Base-by-base conservation (phyloP, 2,888 invertebrate species). In the Orchestes rusci region DNA sequence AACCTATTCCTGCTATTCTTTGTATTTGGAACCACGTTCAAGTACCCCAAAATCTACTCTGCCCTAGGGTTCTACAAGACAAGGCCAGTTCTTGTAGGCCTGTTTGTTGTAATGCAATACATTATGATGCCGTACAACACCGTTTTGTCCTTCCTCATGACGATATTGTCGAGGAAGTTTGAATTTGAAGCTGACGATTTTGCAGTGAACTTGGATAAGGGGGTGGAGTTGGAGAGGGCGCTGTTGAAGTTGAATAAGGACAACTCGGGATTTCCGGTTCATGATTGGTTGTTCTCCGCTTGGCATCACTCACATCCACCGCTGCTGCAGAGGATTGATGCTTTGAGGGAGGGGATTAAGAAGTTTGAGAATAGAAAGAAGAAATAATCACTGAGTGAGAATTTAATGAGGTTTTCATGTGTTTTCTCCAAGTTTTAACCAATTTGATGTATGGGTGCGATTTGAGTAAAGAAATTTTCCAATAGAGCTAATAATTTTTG, bases 221-320 rank as follows among this genome's bases (percentile, higher is more conserved):
- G 85, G 0, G 71, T 77, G 39, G 75, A 83, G 56, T 70, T 99
- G 27, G 77, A 80, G 57, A 79, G 80, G n/a, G 87, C 95, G 5
- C 74, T 99, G 20, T 80, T 96, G 43, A 95, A 97, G 69, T 71
- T 99, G 47, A 86, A 94, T 61, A 83, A 87, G 64, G 97, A 99
- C 67, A 99, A 99, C 72, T 77, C 97, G 52, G 85, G 91, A 45
- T 96, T 94, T 70, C 99, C 99, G 0, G 79, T 97, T 50, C 87
- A 87, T 64, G 99, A 99, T 66, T 80, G 82, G 70, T 71, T 94
- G 39, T 99, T 86, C 69, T 96, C 96, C 0, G 76, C 83, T 29
- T 97, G 93, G 90, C 86, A 95, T 68, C 93, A 92, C 69, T 92
- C 90, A 2, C 99, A 99, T 74, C 99, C 99, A 41, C 92, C 96